Conservation (phyloP, 1,140 invertebrate genomes). For the Hyles vespertilio region DNA sequence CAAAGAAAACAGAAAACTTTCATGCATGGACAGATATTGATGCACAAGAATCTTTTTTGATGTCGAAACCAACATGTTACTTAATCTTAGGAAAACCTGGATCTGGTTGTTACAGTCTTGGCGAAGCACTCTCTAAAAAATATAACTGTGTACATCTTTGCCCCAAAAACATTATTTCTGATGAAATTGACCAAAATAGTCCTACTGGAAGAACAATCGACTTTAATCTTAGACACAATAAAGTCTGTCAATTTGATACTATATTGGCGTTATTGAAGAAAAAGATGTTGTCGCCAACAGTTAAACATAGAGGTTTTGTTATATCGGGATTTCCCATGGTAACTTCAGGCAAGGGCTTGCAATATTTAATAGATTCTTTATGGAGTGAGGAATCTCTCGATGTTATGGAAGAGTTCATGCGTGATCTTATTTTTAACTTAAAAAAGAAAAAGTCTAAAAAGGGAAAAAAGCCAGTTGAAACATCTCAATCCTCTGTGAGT, state of each 20-base stretch:
- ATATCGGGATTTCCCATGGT: slow-evolving; percentile 78
- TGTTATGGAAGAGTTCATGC: slow-evolving; percentile 59
- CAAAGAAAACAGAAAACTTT: slow-evolving; percentile 31
- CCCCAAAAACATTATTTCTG: slow-evolving; percentile 69
- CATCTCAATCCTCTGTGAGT: slow-evolving; percentile 32
- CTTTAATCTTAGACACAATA: slow-evolving; percentile 73
- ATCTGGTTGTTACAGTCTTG: slow-evolving; percentile 67
- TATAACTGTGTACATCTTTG: slow-evolving; percentile 77
- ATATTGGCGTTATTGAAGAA: slow-evolving; percentile 70
- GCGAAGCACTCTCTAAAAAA: slow-evolving; percentile 73
- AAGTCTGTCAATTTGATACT: slow-evolving; percentile 61
- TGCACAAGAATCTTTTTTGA: slow-evolving; percentile 70
- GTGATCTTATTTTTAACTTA: slow-evolving; percentile 57
- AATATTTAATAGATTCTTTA: slow-evolving; percentile 42
- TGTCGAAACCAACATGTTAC: slow-evolving; percentile 73
- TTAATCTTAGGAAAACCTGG: slow-evolving; percentile 78
- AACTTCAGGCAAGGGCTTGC: slow-evolving; percentile 40
- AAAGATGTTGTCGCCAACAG: slow-evolving; percentile 66
- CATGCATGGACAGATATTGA: slow-evolving; percentile 60
- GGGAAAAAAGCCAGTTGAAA: slow-evolving; percentile 8
- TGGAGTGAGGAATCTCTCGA: slow-evolving; percentile 69
- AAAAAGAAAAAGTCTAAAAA: slow-evolving; percentile 46
- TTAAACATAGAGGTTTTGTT: slow-evolving; percentile 77
- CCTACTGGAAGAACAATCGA: slow-evolving; percentile 71
- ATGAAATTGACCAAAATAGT: slow-evolving; percentile 74